Evolutionary conservation across 2,797 vertebrate genomes (phyloP), one percentile per base, ranked within the genome.

Genomic region (Coreius guichenoti): DNA sequence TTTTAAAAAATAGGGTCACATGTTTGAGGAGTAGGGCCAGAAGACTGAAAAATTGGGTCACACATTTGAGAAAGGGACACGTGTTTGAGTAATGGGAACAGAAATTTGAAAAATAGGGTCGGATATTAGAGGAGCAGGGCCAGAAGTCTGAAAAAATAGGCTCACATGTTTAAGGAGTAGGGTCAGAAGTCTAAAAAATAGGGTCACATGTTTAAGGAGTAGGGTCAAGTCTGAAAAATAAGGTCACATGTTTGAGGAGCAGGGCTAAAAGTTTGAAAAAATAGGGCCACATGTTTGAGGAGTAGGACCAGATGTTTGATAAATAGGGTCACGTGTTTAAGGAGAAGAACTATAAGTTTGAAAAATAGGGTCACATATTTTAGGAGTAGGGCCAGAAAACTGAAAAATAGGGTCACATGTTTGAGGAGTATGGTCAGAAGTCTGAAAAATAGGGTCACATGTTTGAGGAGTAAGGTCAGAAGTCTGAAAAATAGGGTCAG

Each of bases 381-480:
- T 2, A 72, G 5, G 0, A 8, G 39, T 1, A 26, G 3, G 14
- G 69, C 0, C n/a, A n/a, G 0, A 31, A 0, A 75, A 0, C 1
- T 74, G 26, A 9, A 39, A 29, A 29, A 19, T 29, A 11, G 7
- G 16, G 8, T 29, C 45, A 19, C n/a, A 2, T 73, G 14, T 73
- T 47, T 49, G 7, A 73, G 14, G 13, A 47, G 11, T 9, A 76
- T 19, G 6, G 9, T 4, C 3, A 76, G 2, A 31, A 3, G 2
- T 47, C 4, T 29, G 8, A 9, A 23, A 33, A 54, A 21, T 14
- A 8, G 6, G 49, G 19, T 67, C 0, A n/a, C n/a, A 21, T 21
- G 12, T 45, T 70, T 70, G 39, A 70, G 43, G 19, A 43, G 9
- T 2, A 43, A 2, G 0, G 1, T 0, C 0, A 43, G 2, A 43